Conservation (phyloP, 2,113 vertebrate species). For the Erythrocercus mccallii region DNA sequence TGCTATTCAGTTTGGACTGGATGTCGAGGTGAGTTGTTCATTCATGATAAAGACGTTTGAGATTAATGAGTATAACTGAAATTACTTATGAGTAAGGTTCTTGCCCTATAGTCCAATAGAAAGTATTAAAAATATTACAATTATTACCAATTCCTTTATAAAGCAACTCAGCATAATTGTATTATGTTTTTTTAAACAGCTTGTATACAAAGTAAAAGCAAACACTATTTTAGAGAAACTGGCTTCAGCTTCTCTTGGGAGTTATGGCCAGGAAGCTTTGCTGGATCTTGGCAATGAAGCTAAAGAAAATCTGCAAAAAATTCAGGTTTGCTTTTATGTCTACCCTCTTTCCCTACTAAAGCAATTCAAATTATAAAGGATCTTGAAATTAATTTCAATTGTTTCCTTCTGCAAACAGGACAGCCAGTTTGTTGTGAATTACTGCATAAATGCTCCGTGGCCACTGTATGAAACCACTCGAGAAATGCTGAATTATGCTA, state of each 20-base stretch:
- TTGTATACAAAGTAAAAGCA: conserved; percentile 94
- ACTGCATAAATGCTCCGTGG: conserved; percentile 91
- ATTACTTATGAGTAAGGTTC: neutral
- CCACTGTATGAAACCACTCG: conserved; percentile 87
- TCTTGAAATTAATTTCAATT: neutral
- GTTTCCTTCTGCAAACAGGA: conserved; percentile 75
- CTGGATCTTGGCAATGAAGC: conserved; percentile 85
- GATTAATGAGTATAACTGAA: neutral
- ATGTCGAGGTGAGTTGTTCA: conserved; percentile 82
- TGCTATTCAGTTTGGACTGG: conserved; percentile 89
- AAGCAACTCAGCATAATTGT: neutral
- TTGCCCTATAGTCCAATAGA: neutral
- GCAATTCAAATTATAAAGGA: neutral
- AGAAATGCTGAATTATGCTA: conserved; percentile 89
- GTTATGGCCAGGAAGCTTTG: conserved; percentile 68
- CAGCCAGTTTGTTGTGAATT: conserved; percentile 88
- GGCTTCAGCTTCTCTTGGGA: conserved; percentile 76
- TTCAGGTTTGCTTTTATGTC: conserved; percentile 72
- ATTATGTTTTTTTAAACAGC: conserved; percentile 65
- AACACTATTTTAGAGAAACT: conserved; percentile 88
- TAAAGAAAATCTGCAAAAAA: conserved; percentile 88
- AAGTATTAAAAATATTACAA: neutral
- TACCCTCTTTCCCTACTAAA: neutral
- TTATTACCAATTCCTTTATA: neutral
- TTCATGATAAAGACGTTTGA: neutral